Evolutionary conservation across 2,113 vertebrate genomes (phyloP).

Genomic region (Chascanopsetta lugubris): DNA sequence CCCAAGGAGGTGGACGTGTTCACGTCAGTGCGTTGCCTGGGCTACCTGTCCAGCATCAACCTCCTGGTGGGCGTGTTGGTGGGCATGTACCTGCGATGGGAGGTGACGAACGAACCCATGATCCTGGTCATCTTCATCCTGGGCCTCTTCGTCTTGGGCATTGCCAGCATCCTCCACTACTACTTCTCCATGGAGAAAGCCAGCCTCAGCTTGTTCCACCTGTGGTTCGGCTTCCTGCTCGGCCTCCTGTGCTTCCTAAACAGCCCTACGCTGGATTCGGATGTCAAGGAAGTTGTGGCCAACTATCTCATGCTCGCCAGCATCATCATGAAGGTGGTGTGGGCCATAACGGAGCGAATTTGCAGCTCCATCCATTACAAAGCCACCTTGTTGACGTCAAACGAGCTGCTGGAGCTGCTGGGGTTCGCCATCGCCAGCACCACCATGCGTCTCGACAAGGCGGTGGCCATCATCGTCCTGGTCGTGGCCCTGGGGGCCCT

Average conservation of each 20-base stretch:
- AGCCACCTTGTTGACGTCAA: conserved; percentile 86
- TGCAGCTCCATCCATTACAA: conserved; percentile 85
- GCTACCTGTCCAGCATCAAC: conserved; percentile 91
- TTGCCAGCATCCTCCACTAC: conserved; percentile 96
- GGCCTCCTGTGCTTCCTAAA: conserved; percentile 96
- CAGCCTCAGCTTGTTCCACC: conserved; percentile 92
- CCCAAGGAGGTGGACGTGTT: conserved; percentile 87
- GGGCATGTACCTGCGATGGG: conserved; percentile 97
- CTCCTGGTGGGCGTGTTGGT: conserved; percentile 92
- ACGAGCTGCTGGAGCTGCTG: conserved; percentile 91
- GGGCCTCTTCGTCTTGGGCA: conserved; percentile 94
- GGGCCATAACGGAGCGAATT: conserved; percentile 89
- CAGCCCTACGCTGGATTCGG: conserved; percentile 83
- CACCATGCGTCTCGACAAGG: conserved; percentile 88
- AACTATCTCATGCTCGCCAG: conserved; percentile 92
- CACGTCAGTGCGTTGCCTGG: conserved; percentile 90
- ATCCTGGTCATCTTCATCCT: conserved; percentile 97
- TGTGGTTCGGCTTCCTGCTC: conserved; percentile 97
- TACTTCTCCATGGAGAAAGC: conserved; percentile 98
- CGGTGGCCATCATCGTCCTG: conserved; percentile 87
- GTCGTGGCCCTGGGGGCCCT: conserved; percentile 88
- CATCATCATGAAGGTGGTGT: conserved; percentile 85
- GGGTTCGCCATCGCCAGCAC: conserved; percentile 96
- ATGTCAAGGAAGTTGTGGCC: conserved; percentile 91
- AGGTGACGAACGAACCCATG: conserved; percentile 89